Percentiles rank a stretch among this genome's conserved stretches.
These are phyloP conservation scores for Beroe forskalii DNA, from an alignment of 37 sponge, comb jelly and placozoan species.

Conservation along the genomic window DNA sequence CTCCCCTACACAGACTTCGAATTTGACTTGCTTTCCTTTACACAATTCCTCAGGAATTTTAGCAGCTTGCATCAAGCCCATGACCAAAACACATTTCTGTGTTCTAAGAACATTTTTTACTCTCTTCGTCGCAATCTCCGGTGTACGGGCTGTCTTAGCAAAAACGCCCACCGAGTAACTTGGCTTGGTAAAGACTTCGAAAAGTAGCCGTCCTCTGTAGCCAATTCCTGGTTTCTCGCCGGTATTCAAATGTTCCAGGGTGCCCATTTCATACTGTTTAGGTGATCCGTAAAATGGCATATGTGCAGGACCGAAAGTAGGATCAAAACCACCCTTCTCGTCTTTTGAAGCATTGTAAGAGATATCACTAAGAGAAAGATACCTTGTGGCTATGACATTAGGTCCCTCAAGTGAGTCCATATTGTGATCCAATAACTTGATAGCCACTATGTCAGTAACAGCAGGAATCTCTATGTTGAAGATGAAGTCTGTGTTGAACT, in stretches of 20 bases:
- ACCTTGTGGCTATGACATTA: not conserved
- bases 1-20: not conserved
- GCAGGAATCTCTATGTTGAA: slow-evolving; percentile 6
- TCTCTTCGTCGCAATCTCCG: not conserved
- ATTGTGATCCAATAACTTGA: not conserved
- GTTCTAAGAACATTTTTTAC: not conserved
- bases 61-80: not conserved
- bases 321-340: not conserved
- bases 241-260: not conserved
- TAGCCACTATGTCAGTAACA: not conserved
- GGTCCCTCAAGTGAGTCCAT: not conserved
- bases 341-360: not conserved
- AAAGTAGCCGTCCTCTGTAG: not conserved
- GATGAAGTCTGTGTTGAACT: not conserved
- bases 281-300: slow-evolving; percentile 18
- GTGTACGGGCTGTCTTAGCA: not conserved
- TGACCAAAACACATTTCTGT: slow-evolving; percentile 1
- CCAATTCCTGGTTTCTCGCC: not conserved
- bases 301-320: not conserved
- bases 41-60: not conserved
- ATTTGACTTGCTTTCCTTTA: not conserved
- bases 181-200: not conserved
- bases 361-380: not conserved
- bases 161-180: not conserved
- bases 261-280: not conserved